phyloP scores from a whole-genome alignment of 2,113 vertebrate species.

The Python bivittatus region DNA sequence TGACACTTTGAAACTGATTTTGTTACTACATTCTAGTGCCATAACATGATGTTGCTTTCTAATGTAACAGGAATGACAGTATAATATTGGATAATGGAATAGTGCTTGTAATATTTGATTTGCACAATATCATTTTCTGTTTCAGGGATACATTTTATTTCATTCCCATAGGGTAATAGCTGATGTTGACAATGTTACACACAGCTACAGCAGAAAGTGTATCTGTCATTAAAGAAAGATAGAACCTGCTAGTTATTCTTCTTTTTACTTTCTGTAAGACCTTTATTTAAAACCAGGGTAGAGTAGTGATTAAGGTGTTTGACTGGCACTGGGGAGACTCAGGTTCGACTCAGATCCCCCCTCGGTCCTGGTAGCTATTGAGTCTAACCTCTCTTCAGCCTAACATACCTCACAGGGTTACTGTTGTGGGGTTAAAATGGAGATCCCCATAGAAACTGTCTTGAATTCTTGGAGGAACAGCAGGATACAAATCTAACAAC shows the following conservation, averaged over 20 bases:
- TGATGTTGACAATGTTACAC: not conserved
- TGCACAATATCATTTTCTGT: not conserved
- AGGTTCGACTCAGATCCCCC: not conserved
- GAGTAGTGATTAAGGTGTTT: not conserved
- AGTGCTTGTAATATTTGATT: slow-evolving; percentile 1
- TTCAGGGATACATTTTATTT: not conserved
- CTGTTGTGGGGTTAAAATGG: not conserved
- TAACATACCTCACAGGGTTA: not conserved
- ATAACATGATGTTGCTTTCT: not conserved
- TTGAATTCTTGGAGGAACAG: not conserved
- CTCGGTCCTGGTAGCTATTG: not conserved
- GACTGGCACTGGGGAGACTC: not conserved
- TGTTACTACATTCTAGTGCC: not conserved
- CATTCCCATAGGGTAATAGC: not conserved
- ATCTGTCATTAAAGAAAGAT: not conserved
- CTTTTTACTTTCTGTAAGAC: not conserved
- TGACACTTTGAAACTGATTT: not conserved
- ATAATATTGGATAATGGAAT: slow-evolving; percentile 9
- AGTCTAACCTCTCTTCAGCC: not conserved
- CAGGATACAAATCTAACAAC: not conserved
- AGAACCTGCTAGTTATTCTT: slow-evolving; percentile 9
- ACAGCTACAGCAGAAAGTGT: not conserved
- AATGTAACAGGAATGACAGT: not conserved
- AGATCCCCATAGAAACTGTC: not conserved
- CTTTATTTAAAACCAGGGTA: slow-evolving; percentile 7